Percentiles rank a stretch among this genome's conserved stretches.
Evolutionary conservation across 2,113 vertebrate genomes (phyloP).

Genomic region (Prionailurus bengalensis): DNA sequence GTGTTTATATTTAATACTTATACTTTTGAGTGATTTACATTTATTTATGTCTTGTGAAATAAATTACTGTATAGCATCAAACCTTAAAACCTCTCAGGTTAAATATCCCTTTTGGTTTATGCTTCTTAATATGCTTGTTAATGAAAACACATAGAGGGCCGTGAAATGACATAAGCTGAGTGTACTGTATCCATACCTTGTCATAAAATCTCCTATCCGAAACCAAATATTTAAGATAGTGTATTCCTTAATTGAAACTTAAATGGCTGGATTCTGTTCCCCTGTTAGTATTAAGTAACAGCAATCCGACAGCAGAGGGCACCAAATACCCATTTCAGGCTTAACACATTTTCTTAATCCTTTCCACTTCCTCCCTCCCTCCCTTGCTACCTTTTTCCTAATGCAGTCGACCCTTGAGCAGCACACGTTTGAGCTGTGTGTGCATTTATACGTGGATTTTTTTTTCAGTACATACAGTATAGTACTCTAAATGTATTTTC

Average conservation of each 20-base stretch:
- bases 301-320: conserved; percentile 80
- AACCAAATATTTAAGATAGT: background rate
- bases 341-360: background rate
- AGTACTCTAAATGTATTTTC: background rate
- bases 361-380: background rate
- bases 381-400: background rate
- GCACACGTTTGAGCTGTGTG: background rate
- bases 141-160: conserved; percentile 38
- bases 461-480: rapidly evolving
- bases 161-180: background rate
- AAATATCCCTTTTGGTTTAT: conserved; percentile 17
- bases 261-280: background rate
- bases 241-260: background rate
- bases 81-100: background rate
- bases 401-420: background rate
- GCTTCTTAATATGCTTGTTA: background rate
- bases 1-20: conserved; percentile 17
- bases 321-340: conserved; percentile 69
- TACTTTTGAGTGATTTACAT: background rate
- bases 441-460: background rate
- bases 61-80: background rate
- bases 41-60: background rate
- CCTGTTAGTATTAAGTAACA: background rate
- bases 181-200: background rate
- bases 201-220: background rate